Evolutionary conservation across 2,888 invertebrate genomes (phyloP).

Genomic region (Dasypolia templi): DNA sequence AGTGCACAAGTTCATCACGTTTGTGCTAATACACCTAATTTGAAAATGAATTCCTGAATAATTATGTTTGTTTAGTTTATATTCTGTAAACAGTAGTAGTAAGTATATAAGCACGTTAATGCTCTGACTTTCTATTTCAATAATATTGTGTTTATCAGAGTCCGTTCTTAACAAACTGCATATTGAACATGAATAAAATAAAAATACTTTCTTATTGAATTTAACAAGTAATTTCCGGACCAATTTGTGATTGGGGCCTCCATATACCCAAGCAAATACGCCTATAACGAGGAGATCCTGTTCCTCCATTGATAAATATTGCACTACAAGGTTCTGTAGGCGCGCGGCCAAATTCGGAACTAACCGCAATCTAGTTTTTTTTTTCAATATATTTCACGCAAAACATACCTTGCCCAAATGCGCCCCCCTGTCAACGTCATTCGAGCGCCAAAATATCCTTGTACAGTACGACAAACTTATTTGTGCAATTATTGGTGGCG

Average conservation of each 20-base stretch:
- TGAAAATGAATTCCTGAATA: constrained; percentile 22
- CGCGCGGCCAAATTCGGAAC: too few species aligned
- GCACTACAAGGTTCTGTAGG: neutral
- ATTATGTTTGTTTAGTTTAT: neutral
- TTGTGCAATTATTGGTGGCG: too few species aligned
- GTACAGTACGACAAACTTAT: too few species aligned
- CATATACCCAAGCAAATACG: neutral
- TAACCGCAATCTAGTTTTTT: too few species aligned
- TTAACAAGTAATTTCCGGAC: too few species aligned
- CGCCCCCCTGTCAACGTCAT: neutral
- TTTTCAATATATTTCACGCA: neutral
- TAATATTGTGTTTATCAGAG: neutral
- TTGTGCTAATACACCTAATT: constrained; percentile 22
- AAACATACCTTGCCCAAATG: neutral
- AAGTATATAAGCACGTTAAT: neutral
- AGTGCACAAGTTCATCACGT: constrained; percentile 26
- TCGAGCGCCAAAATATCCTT: neutral
- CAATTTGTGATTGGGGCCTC: too few species aligned
- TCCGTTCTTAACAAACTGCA: neutral
- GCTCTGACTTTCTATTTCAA: neutral
- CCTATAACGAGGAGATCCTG: neutral
- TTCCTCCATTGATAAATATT: neutral
- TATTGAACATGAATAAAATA: neutral
- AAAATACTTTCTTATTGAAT: neutral
- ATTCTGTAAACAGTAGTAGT: neutral